Evolutionary conservation across 2,888 invertebrate genomes (phyloP), one percentile per base, ranked within the genome.

Genomic region (Didymodactylos carnosus): DNA sequence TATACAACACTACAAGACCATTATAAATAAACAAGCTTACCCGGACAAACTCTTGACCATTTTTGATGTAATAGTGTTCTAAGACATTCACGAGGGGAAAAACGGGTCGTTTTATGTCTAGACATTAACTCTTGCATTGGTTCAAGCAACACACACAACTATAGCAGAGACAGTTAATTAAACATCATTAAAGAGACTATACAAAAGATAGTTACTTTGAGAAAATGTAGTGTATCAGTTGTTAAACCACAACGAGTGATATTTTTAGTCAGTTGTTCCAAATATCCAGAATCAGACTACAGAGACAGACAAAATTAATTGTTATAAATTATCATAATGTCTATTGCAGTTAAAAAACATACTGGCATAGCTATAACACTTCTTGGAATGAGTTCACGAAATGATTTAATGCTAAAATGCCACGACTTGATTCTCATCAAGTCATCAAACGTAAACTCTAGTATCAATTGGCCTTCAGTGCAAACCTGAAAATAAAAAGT

Each of bases 81-180:
- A 82, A 97, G 88, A 83, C 95, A 95, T 86, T 95, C 95, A 76
- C 95, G 88, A 39, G 95, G 95, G 82, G 92, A 91, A 73, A 95
- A 87, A 80, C 82, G 82, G 86, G 92, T 92, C 78, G 92, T 92
- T 86, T 97, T 97, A 86, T 95, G 93, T 81, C 94, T 88, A 75
- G 95, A 94, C 97, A 98, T 98, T 79, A 98, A 86, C 86, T 95
- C 94, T 85, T 97, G 97, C 98, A 98, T 98, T 77, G 98, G 97
- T 85, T 98, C 98, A 85, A 98, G 86, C 82, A 98, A 97, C 81
- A 94, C 94, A 87, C 97, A 97, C 86, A 98, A 87, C 90, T 93
- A 87, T 69, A 80, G 79, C 0, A n/a, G n/a, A n/a, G n/a, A n/a
- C n/a, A n/a, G n/a, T n/a, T n/a, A n/a, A n/a, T n/a, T n/a, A n/a